A percentile compares a stretch with the other conserved stretches of the same genome.
Conservation (phyloP, 2,113 vertebrate species). For the Phoenicopterus ruber region DNA sequence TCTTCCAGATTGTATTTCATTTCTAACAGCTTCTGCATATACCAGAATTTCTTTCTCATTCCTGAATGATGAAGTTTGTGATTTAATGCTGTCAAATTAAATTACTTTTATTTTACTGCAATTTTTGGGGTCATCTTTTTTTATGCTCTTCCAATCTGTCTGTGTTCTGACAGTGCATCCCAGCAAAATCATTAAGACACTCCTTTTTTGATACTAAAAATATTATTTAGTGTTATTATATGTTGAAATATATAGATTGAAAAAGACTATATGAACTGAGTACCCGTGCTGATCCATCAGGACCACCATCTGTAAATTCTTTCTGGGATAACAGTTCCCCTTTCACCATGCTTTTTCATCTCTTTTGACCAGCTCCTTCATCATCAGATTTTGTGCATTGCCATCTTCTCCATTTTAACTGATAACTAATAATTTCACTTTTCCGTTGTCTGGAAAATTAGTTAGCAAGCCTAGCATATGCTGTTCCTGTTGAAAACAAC, state of each 20-base stretch:
- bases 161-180: not conserved
- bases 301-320: not conserved
- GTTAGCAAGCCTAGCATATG: not conserved
- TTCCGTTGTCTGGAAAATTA: not conserved
- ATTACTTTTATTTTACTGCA: not conserved
- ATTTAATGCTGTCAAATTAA: not conserved
- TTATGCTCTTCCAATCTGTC: not conserved
- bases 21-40: not conserved
- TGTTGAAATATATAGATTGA: not conserved
- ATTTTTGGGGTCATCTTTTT: not conserved
- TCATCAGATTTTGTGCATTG: not conserved
- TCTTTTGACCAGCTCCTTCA: not conserved
- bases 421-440: not conserved
- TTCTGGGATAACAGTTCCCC: not conserved
- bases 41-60: not conserved
- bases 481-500: not conserved
- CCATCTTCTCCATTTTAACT: not conserved
- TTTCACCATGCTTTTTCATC: not conserved
- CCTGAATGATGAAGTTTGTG: not conserved
- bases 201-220: not conserved
- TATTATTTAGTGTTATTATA: not conserved
- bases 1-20: not conserved
- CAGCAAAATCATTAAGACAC: not conserved
- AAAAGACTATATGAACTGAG: not conserved
- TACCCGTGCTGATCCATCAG: not conserved